Conservation (phyloP, 2,113 vertebrate species). For the Periophthalmodon schlosseri region DNA sequence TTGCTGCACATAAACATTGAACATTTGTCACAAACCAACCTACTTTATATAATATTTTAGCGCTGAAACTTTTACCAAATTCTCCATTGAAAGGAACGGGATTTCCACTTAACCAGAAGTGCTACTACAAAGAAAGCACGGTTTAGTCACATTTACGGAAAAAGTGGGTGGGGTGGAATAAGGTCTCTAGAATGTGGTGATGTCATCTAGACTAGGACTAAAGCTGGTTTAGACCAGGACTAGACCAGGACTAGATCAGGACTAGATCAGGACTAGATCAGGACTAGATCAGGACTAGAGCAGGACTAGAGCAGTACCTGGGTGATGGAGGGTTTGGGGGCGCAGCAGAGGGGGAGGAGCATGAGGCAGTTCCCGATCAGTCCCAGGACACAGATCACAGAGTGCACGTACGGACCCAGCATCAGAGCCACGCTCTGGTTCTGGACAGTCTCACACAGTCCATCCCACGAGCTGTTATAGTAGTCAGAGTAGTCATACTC, state of each 20-base stretch:
- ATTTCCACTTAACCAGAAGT: too few species aligned
- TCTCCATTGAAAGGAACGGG: too few species aligned
- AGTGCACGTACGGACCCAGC: slow-evolving; percentile 75
- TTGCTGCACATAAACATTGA: too few species aligned
- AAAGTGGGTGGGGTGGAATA: too few species aligned
- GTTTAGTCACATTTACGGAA: too few species aligned
- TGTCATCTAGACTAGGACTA: too few species aligned
- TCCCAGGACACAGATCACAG: slow-evolving; percentile 82
- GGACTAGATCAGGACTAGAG: not conserved
- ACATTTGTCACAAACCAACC: too few species aligned
- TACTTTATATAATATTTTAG: too few species aligned
- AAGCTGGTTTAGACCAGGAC: not conserved
- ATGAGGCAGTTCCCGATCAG: slow-evolving; percentile 88
- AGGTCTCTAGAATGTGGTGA: too few species aligned
- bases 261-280: not conserved
- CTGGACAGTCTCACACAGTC: not conserved
- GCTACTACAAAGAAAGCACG: too few species aligned
- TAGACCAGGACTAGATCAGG: not conserved
- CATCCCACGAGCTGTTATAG: not conserved
- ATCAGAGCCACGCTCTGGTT: not conserved
- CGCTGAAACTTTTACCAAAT: too few species aligned
- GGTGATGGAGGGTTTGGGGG: slow-evolving; percentile 87
- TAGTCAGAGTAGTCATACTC: not conserved
- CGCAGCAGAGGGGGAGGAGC: slow-evolving; percentile 84
- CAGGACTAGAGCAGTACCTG: slow-evolving; percentile 69